A percentile compares a stretch with the other conserved stretches of the same genome.
phyloP scores from a whole-genome alignment of 2,888 invertebrate genomes.

The Spisula subtruncata region DNA sequence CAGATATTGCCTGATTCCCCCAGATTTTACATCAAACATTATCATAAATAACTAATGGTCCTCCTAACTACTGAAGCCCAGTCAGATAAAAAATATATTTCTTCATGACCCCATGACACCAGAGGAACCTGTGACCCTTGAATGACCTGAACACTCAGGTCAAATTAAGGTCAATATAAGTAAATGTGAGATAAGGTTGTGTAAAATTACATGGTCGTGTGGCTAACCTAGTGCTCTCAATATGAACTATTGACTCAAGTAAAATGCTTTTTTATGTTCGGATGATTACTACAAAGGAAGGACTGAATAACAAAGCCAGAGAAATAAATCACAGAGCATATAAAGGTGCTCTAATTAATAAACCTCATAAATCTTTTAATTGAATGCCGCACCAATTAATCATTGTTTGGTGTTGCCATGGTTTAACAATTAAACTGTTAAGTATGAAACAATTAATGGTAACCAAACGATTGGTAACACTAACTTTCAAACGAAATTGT shows the following conservation, averaged over 20 bases:
- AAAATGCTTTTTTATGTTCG: background rate
- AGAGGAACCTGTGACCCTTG: constrained; percentile 44
- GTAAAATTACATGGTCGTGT: constrained; percentile 52
- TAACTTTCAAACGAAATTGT: too few relatives aligned
- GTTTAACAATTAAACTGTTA: too few relatives aligned
- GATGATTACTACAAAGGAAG: background rate
- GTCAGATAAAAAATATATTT: constrained; percentile 36
- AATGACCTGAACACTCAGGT: constrained; percentile 50
- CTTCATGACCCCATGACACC: constrained; percentile 26
- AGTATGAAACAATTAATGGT: too few relatives aligned
- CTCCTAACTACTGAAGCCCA: background rate
- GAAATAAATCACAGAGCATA: background rate
- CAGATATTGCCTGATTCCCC: background rate
- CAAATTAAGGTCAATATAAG: constrained; percentile 57
- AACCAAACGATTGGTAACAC: too few relatives aligned
- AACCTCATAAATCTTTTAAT: too few relatives aligned
- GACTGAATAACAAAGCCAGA: background rate
- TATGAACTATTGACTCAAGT: constrained; percentile 36
- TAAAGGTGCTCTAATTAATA: background rate
- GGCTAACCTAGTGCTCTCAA: constrained; percentile 29
- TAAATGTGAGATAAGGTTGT: constrained; percentile 64
- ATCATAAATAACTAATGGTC: constrained; percentile 21
- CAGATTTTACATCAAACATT: background rate
- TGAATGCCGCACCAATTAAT: too few relatives aligned
- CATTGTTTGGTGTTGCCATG: too few relatives aligned